Evolutionary conservation across 2,888 invertebrate genomes (phyloP), one percentile per base, ranked within the genome.

Genomic region (Physocephala rufipes): DNA sequence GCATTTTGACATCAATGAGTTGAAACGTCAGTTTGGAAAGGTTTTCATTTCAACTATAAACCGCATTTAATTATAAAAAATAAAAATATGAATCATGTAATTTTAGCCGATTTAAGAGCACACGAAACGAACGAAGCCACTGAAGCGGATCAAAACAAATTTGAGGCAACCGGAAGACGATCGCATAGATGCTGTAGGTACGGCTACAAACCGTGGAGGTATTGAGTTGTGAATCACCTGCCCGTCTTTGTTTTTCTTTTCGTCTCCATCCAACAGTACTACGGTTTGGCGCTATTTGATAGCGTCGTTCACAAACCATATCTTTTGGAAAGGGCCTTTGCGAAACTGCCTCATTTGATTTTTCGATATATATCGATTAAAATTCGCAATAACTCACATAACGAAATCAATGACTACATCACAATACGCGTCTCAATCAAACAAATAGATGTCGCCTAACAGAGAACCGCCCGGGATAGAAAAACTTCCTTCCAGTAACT

Each of bases 401-500:
- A 7, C 7, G 30, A 16, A n/a, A 3, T 24, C 4, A 26, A 61
- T 13, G 30, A 19, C 19, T 62, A 61, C 28, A 26, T 16, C 5
- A 19, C 59, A 61, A n/a, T 43, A 45, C 36, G 9, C 36, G 15
- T 24, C 28, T 21, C 30, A 16, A n/a, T 19, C 45, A 26, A 36
- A 16, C 51, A 61, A 43, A 70, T 58, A 70, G 64, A 64, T 53
- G 58, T 15, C 70, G 55, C 26, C 26, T 43, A 36, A 63, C 26
- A n/a, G 26, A 26, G 13, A 24, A 16, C 43, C 21, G 15, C 21
- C 19, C 24, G 24, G 36, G 5, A 9, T 36, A 7, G 36, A 7
- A 36, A 7, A 36, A 36, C 5, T 36, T 9, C 36, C 36, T 36
- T 4, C 36, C 5, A 36, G 36, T 36, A 4, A 4, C 36, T 36